Conservation (phyloP, 1,140 invertebrate genomes). For the Drosophila busckii region DNA sequence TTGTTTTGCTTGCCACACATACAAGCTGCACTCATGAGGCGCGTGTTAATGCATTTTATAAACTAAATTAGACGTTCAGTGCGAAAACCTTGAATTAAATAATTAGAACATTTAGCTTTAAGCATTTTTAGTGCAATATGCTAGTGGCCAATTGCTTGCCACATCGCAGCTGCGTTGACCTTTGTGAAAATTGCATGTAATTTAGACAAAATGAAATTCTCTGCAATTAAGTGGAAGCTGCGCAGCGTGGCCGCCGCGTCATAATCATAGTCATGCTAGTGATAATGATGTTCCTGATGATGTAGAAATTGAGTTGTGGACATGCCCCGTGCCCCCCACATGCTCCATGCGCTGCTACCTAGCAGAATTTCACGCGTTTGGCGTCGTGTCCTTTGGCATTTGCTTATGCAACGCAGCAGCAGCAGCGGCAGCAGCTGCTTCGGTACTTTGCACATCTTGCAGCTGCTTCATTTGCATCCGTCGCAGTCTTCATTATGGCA, state of each 20-base stretch:
- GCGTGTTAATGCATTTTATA: slow-evolving; percentile 72
- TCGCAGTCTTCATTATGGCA: slow-evolving; percentile 62
- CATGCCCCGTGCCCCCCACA: slow-evolving; percentile 4
- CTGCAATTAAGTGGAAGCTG: slow-evolving; percentile 64
- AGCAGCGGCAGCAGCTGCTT: slow-evolving; percentile 5
- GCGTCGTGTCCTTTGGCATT: slow-evolving; percentile 58
- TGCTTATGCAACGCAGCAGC: slow-evolving; percentile 26
- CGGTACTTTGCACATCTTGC: slow-evolving; percentile 27
- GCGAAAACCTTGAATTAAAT: slow-evolving; percentile 60
- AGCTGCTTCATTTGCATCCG: slow-evolving; percentile 69
- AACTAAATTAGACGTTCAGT: slow-evolving; percentile 46
- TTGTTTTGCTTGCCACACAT: slow-evolving; percentile 46
- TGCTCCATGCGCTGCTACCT: slow-evolving; percentile 2
- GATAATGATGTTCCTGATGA: slow-evolving; percentile 16
- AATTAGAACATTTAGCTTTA: no score
- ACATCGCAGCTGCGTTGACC: slow-evolving; percentile 42
- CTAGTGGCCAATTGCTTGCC: slow-evolving; percentile 5
- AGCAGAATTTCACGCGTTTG: slow-evolving; percentile 41
- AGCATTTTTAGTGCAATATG: no score
- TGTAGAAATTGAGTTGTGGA: slow-evolving; percentile 18
- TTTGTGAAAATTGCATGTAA: slow-evolving; percentile 68
- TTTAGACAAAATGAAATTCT: slow-evolving; percentile 77
- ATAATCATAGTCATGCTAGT: slow-evolving; percentile 23
- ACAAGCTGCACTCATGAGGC: slow-evolving; percentile 17
- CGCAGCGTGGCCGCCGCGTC: slow-evolving; percentile 9